Evolutionary conservation across 2,888 invertebrate genomes (phyloP).

Genomic region (Eristalis pertinax): DNA sequence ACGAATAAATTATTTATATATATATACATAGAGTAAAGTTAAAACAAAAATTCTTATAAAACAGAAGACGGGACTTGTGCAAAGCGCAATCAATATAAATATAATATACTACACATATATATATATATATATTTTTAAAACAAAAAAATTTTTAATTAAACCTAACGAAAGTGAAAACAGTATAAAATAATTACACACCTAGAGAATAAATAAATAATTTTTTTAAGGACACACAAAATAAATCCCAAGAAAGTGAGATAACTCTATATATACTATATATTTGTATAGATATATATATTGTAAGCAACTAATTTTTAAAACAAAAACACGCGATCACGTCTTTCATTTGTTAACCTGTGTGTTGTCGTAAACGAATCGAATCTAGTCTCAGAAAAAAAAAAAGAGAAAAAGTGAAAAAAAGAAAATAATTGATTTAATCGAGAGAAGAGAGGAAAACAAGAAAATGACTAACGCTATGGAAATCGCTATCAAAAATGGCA

Average conservation of each 20-base stretch:
- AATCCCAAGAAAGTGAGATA: conserved; percentile 78
- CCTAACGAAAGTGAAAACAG: conserved; percentile 68
- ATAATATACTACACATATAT: conserved; percentile 74
- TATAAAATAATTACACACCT: conserved; percentile 34
- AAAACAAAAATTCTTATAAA: conserved; percentile 38
- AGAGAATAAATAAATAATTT: conserved; percentile 58
- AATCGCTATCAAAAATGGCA: conserved; percentile 91
- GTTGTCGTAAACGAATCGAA: background rate
- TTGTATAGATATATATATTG: conserved; percentile 70
- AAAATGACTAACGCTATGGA: conserved; percentile 82
- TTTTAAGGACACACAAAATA: conserved; percentile 62
- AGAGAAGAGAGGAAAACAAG: background rate
- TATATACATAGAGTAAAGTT: conserved; percentile 64
- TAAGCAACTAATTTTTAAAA: conserved; percentile 61
- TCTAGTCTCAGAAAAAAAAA: conserved; percentile 47
- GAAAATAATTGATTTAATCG: background rate
- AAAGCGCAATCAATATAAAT: conserved; percentile 79
- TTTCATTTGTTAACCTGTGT: conserved; percentile 44
- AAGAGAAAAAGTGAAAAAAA: conserved; percentile 65
- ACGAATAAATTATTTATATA: conserved; percentile 67
- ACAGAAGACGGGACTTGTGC: conserved; percentile 79
- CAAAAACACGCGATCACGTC: conserved; percentile 43
- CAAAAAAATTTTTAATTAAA: conserved; percentile 27
- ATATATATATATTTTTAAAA: conserved; percentile 67
- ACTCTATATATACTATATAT: conserved; percentile 74